Evolutionary conservation across 2,888 invertebrate species (phyloP).

Genomic region (Eilema griseolum): DNA sequence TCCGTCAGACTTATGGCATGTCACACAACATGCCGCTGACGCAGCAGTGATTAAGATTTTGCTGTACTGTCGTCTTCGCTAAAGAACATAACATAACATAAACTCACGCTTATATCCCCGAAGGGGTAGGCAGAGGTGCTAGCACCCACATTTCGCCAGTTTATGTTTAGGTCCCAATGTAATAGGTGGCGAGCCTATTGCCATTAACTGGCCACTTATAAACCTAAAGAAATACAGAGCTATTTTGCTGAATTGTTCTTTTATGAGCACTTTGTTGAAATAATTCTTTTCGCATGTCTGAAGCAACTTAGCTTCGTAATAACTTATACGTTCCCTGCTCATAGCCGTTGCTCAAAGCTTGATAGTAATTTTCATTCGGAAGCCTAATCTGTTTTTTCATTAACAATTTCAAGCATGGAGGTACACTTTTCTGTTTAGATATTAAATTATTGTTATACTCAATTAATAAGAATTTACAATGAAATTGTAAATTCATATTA

Average conservation of each 20-base stretch:
- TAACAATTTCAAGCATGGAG: no score
- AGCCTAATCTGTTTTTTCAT: neutral
- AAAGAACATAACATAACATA: no score
- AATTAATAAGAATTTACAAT: no score
- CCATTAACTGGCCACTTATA: no score
- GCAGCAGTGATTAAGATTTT: slow-evolving; percentile 71
- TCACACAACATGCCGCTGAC: slow-evolving; percentile 59
- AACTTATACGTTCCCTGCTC: slow-evolving; percentile 28
- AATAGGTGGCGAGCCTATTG: no score
- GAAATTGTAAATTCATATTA: no score
- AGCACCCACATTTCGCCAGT: no score
- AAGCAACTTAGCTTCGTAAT: slow-evolving; percentile 38
- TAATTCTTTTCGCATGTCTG: slow-evolving; percentile 41
- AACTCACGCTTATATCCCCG: no score
- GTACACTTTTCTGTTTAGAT: no score
- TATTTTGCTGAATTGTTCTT: slow-evolving; percentile 34
- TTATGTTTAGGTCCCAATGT: no score
- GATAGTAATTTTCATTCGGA: neutral
- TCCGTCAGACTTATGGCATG: slow-evolving; percentile 54
- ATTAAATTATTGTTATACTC: no score
- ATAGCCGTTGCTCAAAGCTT: neutral
- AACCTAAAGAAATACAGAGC: slow-evolving; percentile 33
- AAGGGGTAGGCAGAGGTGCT: no score
- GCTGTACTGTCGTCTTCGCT: slow-evolving; percentile 41
- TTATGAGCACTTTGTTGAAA: slow-evolving; percentile 39